phyloP scores from a whole-genome alignment of 2,888 invertebrate species.

The Melinaea marsaeus region DNA sequence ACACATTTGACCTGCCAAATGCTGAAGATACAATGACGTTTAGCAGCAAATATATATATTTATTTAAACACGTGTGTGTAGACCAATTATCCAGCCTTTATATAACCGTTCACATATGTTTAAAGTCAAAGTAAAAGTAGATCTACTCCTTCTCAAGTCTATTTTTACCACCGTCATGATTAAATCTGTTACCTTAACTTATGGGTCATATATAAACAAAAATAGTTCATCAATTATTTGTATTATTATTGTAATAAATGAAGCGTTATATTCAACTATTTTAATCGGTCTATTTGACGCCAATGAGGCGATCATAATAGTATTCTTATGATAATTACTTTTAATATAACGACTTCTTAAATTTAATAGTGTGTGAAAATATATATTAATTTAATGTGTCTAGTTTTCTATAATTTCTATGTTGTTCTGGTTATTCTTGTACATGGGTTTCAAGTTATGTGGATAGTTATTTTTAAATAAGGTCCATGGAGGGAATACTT shows the following conservation, averaged over 20 bases:
- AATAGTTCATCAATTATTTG: background rate
- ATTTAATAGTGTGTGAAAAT: background rate
- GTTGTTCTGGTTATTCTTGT: too few relatives aligned
- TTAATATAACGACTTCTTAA: background rate
- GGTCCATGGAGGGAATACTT: too few relatives aligned
- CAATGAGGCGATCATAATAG: background rate
- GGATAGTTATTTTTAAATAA: too few relatives aligned
- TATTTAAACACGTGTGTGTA: slow-evolving; percentile 28
- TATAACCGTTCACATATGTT: slow-evolving; percentile 14
- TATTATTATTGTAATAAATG: background rate
- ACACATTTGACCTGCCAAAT: slow-evolving; percentile 1
- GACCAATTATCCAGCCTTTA: slow-evolving; percentile 20
- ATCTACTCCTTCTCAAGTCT: background rate
- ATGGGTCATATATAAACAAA: background rate
- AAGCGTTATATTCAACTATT: background rate
- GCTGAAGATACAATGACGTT: background rate
- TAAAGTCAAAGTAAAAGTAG: slow-evolving; percentile 15
- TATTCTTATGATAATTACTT: background rate
- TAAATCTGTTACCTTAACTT: background rate
- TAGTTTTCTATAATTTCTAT: background rate
- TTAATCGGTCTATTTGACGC: background rate
- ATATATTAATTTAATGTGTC: background rate
- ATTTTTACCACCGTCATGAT: background rate
- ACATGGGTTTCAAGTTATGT: too few relatives aligned
- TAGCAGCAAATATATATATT: slow-evolving; percentile 13